These are phyloP conservation scores for Stegana nigrithorax DNA, from an alignment of 2,888 invertebrate genomes.

Conservation along the genomic window DNA sequence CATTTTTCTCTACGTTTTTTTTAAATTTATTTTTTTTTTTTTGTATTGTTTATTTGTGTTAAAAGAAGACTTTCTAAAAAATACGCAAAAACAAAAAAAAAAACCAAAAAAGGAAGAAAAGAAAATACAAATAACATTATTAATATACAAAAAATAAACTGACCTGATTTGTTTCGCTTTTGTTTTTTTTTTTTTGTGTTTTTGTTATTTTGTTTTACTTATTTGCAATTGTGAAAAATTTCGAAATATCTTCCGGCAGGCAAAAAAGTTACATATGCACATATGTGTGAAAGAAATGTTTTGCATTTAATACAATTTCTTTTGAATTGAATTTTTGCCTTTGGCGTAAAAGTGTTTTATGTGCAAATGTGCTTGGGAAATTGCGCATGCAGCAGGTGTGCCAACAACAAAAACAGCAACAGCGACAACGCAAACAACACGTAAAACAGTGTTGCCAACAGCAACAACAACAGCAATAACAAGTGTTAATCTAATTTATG, in stretches of 20 bases:
- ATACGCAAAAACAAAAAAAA: background rate
- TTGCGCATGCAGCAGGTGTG: conserved; percentile 53
- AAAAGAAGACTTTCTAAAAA: background rate
- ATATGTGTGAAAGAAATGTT: conserved; percentile 60
- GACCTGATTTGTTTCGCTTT: conserved; percentile 53
- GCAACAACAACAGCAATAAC: conserved; percentile 32
- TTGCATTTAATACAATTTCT: conserved; percentile 56
- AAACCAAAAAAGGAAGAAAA: background rate
- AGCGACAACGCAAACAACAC: conserved; percentile 46
- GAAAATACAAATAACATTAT: background rate
- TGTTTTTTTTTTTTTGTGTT: conserved; percentile 32
- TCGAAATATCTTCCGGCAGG: conserved; percentile 56
- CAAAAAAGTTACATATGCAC: background rate
- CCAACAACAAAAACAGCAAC: conserved; percentile 26
- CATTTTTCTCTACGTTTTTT: too few species aligned
- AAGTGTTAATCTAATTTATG: conserved; percentile 59
- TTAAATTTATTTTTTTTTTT: too few species aligned
- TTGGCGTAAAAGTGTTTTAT: conserved; percentile 53
- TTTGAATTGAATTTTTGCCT: too few species aligned
- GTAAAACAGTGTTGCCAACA: too few species aligned
- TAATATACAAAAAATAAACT: conserved; percentile 48
- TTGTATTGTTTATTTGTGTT: background rate
- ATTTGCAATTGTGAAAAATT: conserved; percentile 55
- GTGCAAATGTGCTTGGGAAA: conserved; percentile 27
- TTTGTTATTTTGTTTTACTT: conserved; percentile 38